Conservation (phyloP, 2,888 invertebrate genomes). For the Epiblema foenella region DNA sequence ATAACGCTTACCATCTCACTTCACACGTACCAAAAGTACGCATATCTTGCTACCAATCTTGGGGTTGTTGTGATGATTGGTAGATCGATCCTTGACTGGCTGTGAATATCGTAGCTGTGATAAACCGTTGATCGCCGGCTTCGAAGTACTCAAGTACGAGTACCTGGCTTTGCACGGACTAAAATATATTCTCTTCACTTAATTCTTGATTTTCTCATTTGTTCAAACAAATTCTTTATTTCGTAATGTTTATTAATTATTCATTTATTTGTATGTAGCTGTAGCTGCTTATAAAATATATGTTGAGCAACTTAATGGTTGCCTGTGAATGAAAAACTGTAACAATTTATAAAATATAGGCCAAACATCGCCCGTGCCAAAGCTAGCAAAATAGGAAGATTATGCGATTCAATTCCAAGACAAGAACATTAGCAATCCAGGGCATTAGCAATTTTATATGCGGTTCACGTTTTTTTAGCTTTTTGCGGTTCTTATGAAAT, state of each 20-base stretch:
- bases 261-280: not conserved
- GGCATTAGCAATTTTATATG: not conserved
- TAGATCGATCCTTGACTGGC: not conserved
- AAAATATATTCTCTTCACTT: constrained; percentile 10
- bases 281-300: not conserved
- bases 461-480: not conserved
- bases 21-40: not conserved
- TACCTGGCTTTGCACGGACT: not conserved
- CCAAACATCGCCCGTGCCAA: not conserved
- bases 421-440: not conserved
- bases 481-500: not conserved
- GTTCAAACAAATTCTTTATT: not conserved
- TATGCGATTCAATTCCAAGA: not conserved
- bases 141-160: not conserved
- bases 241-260: not conserved
- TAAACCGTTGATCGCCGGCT: constrained; percentile 52
- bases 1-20: not conserved
- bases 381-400: not conserved
- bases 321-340: not conserved
- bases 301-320: not conserved
- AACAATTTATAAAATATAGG: not conserved
- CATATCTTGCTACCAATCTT: not conserved
- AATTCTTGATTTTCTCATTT: not conserved
- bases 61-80: not conserved
- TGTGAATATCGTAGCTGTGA: constrained; percentile 36